A percentile compares a stretch with the other conserved stretches of the same genome.
phyloP scores from a whole-genome alignment of 2,888 invertebrate genomes.

The Lobophora halterata region DNA sequence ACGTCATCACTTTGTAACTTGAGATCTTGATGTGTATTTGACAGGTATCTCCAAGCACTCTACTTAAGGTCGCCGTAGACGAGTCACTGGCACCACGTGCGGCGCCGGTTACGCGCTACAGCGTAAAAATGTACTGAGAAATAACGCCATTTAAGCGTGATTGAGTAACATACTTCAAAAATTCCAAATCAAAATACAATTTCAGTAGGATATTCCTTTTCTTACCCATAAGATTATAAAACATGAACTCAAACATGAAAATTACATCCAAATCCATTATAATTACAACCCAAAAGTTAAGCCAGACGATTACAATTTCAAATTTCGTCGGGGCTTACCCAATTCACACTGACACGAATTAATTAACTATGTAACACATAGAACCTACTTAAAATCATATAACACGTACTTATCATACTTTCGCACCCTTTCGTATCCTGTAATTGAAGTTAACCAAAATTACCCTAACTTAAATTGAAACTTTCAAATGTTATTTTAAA shows the following conservation, averaged over 20 bases:
- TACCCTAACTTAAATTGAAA: background rate
- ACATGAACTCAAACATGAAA: no score
- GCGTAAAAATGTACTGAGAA: no score
- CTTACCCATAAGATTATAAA: no score
- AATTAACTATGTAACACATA: slow-evolving; percentile 10
- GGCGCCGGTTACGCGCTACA: no score
- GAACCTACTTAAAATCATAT: slow-evolving; percentile 6
- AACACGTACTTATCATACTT: slow-evolving; percentile 21
- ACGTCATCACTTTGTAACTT: slow-evolving; percentile 11
- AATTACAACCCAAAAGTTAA: slow-evolving; percentile 1
- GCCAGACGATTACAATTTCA: slow-evolving; percentile 2
- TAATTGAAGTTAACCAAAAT: slow-evolving; percentile 11
- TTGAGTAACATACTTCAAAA: no score
- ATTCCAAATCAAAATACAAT: no score
- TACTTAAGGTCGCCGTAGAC: no score
- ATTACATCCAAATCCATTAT: background rate
- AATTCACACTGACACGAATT: slow-evolving; percentile 6
- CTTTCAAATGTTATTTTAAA: no score
- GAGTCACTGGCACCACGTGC: no score
- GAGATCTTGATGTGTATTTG: background rate
- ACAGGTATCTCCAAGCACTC: no score
- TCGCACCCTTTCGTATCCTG: slow-evolving; percentile 23
- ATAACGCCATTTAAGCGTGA: no score
- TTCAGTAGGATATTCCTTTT: no score
- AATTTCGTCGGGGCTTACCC: slow-evolving; percentile 8